Percentiles rank a stretch among this genome's conserved stretches.
These are phyloP conservation scores for Hipparchia semele DNA, from an alignment of 2,888 invertebrate species.

Conservation along the genomic window DNA sequence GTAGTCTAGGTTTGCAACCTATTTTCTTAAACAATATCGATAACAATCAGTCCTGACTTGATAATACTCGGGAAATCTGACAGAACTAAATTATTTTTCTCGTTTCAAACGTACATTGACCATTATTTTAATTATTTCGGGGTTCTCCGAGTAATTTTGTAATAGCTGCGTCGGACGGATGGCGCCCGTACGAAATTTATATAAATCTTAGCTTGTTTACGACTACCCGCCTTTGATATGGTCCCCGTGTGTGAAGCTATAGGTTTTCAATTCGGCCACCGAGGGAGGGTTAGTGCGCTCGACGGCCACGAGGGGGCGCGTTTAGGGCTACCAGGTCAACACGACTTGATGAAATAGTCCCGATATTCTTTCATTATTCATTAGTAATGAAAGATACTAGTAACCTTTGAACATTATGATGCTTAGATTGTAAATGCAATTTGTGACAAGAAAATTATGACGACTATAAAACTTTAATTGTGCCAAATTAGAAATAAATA, in stretches of 20 bases:
- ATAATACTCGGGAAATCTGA: not conserved
- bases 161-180: conserved; percentile 36
- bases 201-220: conserved; percentile 58
- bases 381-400: too few species aligned
- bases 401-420: too few species aligned
- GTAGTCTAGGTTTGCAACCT: too few species aligned
- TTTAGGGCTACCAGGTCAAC: conserved; percentile 26
- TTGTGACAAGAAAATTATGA: too few species aligned
- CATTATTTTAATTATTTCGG: conserved; percentile 34
- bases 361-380: not conserved
- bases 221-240: conserved; percentile 50
- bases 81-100: conserved; percentile 8
- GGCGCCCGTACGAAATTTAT: conserved; percentile 50
- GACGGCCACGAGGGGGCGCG: conserved; percentile 52
- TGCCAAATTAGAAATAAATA: too few species aligned
- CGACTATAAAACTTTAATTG: too few species aligned
- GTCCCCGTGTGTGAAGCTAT: conserved; percentile 50
- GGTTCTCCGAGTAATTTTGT: conserved; percentile 31
- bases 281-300: conserved; percentile 55
- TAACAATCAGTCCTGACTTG: not conserved
- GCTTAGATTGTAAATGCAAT: too few species aligned
- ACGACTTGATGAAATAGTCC: not conserved
- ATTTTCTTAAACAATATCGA: too few species aligned
- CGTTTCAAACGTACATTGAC: conserved; percentile 35
- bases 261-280: conserved; percentile 66